Conservation (phyloP, 23 tunicate genomes). For the Pegea sp. region DNA sequence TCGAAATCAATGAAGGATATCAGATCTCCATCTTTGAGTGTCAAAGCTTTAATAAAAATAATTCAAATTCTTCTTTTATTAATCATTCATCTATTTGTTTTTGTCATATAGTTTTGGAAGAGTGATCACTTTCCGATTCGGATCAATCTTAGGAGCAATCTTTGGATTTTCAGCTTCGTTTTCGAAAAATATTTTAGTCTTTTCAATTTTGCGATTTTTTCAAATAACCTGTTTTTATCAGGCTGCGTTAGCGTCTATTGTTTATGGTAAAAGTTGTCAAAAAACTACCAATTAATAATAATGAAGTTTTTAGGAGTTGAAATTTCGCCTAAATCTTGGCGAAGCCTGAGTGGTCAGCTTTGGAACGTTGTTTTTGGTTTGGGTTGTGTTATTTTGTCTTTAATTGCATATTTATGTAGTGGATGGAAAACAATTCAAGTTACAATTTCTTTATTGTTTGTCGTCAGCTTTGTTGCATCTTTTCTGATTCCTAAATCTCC, state of each 20-base stretch:
- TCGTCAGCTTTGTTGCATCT: not conserved
- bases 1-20: not conserved
- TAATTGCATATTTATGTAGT: conserved; percentile 1
- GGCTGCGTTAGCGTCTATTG: conserved; percentile 1
- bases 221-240: conserved; percentile 3
- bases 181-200: conserved; percentile 4
- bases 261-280: conserved; percentile 3
- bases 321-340: not conserved
- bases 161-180: conserved; percentile 2
- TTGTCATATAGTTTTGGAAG: conserved; percentile 5
- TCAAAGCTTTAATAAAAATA: too few relatives aligned
- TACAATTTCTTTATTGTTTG: conserved; percentile 1
- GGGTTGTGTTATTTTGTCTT: conserved; percentile 7
- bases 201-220: conserved; percentile 4
- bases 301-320: not conserved
- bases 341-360: not conserved
- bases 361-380: conserved; percentile 3
- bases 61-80: not conserved
- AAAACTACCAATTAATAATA: not conserved
- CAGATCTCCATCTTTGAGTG: too few relatives aligned
- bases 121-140: not conserved
- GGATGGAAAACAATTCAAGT: conserved; percentile 1
- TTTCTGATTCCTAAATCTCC: conserved; percentile 8
- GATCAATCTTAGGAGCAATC: not conserved
- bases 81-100: not conserved